These are phyloP conservation scores for Paelopatides confundens DNA, from an alignment of 53 echinoderm and acorn worm genomes.

Conservation along the genomic window DNA sequence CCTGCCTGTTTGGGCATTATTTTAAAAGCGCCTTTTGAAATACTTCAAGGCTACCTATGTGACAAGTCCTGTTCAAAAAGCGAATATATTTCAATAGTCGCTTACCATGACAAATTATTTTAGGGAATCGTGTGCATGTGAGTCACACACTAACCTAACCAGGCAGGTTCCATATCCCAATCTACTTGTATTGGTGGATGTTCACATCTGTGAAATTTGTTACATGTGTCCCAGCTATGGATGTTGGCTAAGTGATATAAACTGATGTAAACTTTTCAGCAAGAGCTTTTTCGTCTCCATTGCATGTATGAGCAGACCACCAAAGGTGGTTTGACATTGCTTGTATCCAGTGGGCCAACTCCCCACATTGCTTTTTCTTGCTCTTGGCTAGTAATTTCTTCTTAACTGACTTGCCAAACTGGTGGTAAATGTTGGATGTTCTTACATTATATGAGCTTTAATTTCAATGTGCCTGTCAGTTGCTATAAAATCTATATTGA, in stretches of 20 bases:
- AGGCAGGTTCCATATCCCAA: too few relatives aligned
- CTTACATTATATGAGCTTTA: neutral
- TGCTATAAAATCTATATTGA: neutral
- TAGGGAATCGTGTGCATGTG: neutral
- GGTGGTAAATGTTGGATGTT: constrained; percentile 24
- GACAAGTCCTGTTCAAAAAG: neutral
- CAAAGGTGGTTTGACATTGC: constrained; percentile 32
- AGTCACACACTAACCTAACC: neutral
- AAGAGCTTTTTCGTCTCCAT: constrained; percentile 9
- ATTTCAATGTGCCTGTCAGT: too few relatives aligned
- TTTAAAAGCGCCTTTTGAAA: neutral
- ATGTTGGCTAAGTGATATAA: constrained; percentile 36
- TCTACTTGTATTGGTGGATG: neutral
- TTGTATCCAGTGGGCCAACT: constrained; percentile 18
- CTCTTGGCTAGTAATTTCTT: constrained; percentile 19
- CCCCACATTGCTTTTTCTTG: constrained; percentile 6
- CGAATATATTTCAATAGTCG: neutral
- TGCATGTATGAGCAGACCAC: constrained; percentile 28
- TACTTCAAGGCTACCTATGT: neutral
- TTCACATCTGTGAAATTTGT: too few relatives aligned
- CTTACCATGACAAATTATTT: neutral
- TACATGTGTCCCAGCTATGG: too few relatives aligned
- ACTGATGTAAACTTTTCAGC: constrained; percentile 57
- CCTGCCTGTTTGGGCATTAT: neutral
- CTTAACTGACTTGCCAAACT: constrained; percentile 49